Conservation (phyloP, 2,113 vertebrate genomes). For the Diadophis punctatus region DNA sequence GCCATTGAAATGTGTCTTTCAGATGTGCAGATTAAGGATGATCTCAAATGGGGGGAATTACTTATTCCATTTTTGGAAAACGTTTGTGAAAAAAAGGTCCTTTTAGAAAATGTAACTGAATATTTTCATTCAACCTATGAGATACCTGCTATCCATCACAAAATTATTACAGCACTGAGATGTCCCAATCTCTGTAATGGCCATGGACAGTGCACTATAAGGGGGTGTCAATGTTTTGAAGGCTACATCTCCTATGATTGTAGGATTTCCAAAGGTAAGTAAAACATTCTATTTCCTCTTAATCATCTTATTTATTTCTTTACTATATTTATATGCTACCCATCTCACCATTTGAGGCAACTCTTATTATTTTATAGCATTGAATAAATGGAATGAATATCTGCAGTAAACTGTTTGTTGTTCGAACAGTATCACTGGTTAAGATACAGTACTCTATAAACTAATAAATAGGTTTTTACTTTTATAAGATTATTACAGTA, state of each 20-base stretch:
- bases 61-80: constrained; percentile 78
- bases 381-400: constrained; percentile 58
- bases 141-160: constrained; percentile 7
- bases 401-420: constrained; percentile 61
- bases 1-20: constrained; percentile 74
- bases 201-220: constrained; percentile 68
- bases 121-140: constrained; percentile 32
- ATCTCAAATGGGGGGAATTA: constrained; percentile 69
- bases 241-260: constrained; percentile 74
- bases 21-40: constrained; percentile 80
- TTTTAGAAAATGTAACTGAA: constrained; percentile 60
- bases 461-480: constrained; percentile 68
- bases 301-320: constrained; percentile 34
- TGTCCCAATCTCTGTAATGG: constrained; percentile 75
- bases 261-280: constrained; percentile 70
- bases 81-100: constrained; percentile 73
- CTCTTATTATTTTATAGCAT: constrained; percentile 38
- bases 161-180: constrained; percentile 62
- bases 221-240: constrained; percentile 72
- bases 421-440: constrained; percentile 56
- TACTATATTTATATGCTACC: background rate
- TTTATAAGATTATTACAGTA: constrained; percentile 68
- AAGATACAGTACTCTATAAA: constrained; percentile 65
- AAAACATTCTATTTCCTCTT: constrained; percentile 59
- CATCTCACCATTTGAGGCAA: background rate